A percentile compares a stretch with the other conserved stretches of the same genome.
phyloP scores from a whole-genome alignment of 2,888 invertebrate genomes.

The Patella caerulea region DNA sequence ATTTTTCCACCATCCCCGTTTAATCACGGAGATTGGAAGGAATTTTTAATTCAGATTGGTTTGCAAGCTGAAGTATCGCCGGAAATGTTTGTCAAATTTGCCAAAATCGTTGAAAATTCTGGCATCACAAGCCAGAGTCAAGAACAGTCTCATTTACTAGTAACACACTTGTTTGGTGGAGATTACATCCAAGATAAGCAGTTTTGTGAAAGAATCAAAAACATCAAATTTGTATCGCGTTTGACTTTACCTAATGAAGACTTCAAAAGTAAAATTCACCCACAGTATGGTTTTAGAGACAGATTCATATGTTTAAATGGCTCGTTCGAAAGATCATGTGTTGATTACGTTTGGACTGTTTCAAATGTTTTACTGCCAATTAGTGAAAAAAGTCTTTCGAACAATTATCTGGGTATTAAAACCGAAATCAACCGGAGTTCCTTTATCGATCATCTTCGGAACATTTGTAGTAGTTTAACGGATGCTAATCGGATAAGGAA shows the following conservation, averaged over 20 bases:
- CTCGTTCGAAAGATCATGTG: not conserved
- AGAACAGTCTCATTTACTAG: constrained; percentile 25
- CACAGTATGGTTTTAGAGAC: constrained; percentile 8
- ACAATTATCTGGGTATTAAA: not conserved
- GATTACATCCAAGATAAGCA: constrained; percentile 1
- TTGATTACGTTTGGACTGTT: constrained; percentile 17
- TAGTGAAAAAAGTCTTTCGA: not conserved
- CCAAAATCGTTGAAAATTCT: constrained; percentile 22
- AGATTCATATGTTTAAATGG: constrained; percentile 19
- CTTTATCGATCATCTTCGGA: not conserved
- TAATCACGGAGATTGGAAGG: constrained; percentile 13
- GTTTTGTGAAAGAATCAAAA: constrained; percentile 17
- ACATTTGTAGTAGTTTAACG: not conserved
- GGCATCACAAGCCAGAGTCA: constrained; percentile 18
- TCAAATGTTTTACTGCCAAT: not conserved
- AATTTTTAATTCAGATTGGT: constrained; percentile 32
- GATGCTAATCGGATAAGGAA: not conserved
- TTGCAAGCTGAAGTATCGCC: constrained; percentile 30
- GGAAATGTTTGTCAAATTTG: constrained; percentile 35
- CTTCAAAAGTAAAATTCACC: not conserved
- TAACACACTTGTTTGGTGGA: constrained; percentile 23
- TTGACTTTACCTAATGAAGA: constrained; percentile 1
- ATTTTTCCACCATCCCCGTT: constrained; percentile 41
- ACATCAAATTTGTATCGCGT: constrained; percentile 30
- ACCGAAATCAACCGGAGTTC: not conserved